Evolutionary conservation across 2,113 vertebrate species (phyloP).

Genomic region (Anoura caudifer): DNA sequence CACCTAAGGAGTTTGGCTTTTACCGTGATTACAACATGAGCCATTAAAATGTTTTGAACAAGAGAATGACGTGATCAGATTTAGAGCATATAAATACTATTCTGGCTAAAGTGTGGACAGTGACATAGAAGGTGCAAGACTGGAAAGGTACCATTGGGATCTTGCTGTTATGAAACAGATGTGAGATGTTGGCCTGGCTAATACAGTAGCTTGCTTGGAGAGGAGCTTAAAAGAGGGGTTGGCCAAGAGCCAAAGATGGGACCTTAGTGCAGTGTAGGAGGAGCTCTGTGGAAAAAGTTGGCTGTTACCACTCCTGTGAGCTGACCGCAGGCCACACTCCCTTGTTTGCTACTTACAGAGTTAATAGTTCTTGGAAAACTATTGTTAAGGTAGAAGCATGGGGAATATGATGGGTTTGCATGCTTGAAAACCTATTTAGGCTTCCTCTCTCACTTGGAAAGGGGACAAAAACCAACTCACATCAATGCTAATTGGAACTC

Average conservation of each 20-base stretch:
- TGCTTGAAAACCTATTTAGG: neutral
- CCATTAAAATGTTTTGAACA: neutral
- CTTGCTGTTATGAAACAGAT: neutral
- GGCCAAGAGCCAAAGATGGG: neutral
- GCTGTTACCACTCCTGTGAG: neutral
- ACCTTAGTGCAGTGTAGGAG: neutral
- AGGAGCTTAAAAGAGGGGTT: neutral
- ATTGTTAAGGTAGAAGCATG: neutral
- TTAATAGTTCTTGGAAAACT: neutral
- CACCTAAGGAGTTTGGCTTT: neutral
- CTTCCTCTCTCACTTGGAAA: neutral
- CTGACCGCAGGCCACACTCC: neutral
- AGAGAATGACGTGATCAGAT: neutral
- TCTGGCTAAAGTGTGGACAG: neutral
- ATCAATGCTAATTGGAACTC: neutral
- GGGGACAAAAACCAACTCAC: neutral
- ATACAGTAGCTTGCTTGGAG: neutral
- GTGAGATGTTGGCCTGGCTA: neutral
- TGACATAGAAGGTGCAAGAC: neutral
- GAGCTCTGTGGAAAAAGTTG: neutral
- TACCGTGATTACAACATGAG: neutral
- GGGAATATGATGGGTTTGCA: neutral
- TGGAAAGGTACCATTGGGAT: neutral
- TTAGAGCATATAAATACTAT: neutral
- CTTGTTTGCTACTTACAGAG: neutral